Conservation (phyloP, 2,113 vertebrate species). For the Salminus brasiliensis region DNA sequence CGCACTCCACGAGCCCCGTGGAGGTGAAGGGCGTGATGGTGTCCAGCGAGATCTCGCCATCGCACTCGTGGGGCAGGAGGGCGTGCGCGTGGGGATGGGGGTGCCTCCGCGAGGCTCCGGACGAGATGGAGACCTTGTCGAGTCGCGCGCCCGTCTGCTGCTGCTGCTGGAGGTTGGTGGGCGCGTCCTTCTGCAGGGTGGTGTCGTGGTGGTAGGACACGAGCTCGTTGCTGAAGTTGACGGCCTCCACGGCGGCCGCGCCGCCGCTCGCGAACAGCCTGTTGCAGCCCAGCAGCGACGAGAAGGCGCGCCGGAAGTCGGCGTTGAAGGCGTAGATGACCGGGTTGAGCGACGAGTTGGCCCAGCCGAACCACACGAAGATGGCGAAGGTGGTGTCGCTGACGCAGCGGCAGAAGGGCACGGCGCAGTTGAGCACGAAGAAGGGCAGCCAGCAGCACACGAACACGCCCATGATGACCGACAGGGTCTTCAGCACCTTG, state of each 20-base stretch:
- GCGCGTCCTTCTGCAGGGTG: slow-evolving; percentile 69
- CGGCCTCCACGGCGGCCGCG: slow-evolving; percentile 60
- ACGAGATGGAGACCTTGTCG: slow-evolving; percentile 66
- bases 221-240: slow-evolving; percentile 72
- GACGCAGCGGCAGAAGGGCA: slow-evolving; percentile 77
- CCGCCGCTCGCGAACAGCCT: slow-evolving; percentile 63
- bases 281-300: slow-evolving; percentile 69
- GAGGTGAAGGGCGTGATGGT: slow-evolving; percentile 57
- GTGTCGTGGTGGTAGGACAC: slow-evolving; percentile 72
- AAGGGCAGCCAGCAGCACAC: slow-evolving; percentile 80
- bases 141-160: slow-evolving; percentile 46
- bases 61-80: slow-evolving; percentile 65
- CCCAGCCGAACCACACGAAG: slow-evolving; percentile 79
- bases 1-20: slow-evolving; percentile 53
- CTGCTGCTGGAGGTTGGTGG: slow-evolving; percentile 25
- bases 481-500: slow-evolving; percentile 79
- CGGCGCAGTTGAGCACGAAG: slow-evolving; percentile 78
- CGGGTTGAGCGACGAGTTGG: slow-evolving; percentile 77
- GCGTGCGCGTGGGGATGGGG: slow-evolving; percentile 51
- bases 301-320: slow-evolving; percentile 74
- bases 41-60: slow-evolving; percentile 65
- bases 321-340: slow-evolving; percentile 77
- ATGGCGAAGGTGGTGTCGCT: slow-evolving; percentile 73
- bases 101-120: slow-evolving; percentile 57
- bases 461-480: slow-evolving; percentile 79